Base-by-base conservation (phyloP, 2,888 invertebrate species). In the Atrina japonica region DNA sequence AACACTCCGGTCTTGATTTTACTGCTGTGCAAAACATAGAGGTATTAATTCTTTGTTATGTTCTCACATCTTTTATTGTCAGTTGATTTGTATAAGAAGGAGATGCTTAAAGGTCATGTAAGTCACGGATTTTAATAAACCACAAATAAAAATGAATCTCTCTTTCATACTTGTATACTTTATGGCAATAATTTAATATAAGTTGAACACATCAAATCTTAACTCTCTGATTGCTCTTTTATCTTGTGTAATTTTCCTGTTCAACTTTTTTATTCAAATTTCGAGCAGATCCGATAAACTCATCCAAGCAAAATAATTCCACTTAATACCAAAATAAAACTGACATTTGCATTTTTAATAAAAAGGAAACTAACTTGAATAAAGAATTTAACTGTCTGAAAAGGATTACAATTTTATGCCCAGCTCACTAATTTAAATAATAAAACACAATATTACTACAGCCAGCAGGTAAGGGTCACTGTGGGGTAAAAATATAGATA, bases 261-360 rank as follows among this genome's bases (percentile, higher is more conserved):
- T 11, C 35, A 35, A 7, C 11, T 35, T 35, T 40, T 56, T 56
- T 40, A 23, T 40, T 56, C 40, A 56, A 23, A 35, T 35, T 40
- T 35, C 56, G 56, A 35, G 40, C 11, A 30, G 35, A 49, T 30
- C 47, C 43, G 49, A 61, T 61, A 61, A 61, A 43, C 23, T 49
- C 61, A 30, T 61, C 30, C 27, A 49, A 49, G 61, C 61, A 47
- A 41, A 49, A 35, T 66, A 66, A 66, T 58, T 66, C 55, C 40
- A 25, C 49, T 66, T 49, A 66, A 49, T 58, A 55, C 40, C 47
- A 58, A 53, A 41, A 60, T 60, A 60, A 60, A 53, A 43, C 45
- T 35, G 67, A 52, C 35, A 67, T 67, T 67, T 58, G 60, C 67
- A 67, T 67, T 60, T 61, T 50, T 58, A 50, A 66, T 66, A 66